Base-by-base conservation (phyloP, 2,113 vertebrate genomes). In the Emydocephalus ijimae region DNA sequence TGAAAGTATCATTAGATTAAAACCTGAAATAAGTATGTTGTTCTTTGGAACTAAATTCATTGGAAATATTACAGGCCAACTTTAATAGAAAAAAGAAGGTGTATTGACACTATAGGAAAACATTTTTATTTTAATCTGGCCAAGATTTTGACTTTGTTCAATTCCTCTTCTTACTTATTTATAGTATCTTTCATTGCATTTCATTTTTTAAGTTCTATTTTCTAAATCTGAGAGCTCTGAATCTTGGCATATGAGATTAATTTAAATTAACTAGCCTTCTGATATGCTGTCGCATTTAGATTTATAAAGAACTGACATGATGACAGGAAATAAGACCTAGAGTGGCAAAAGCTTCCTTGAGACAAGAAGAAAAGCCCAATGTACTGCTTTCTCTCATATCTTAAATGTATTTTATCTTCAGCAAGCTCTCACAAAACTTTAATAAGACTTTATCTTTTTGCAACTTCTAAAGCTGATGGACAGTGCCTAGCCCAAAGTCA, bases 261-360 rank as follows among this genome's bases (percentile, higher is more conserved):
- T 94, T 95, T 91, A 39, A 88, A 94, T 95, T 81, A 93, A 45
- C 48, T 91, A 89, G 90, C 88, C 88, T 94, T 91, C 12, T 85
- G 23, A 1, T 94, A 54, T 57, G 54, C 2, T 43, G 43, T 43
- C 43, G 29, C 20, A 48, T 89, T 91, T 85, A 39, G 52, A 91
- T 86, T 91, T 5, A 74, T 90, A 92, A 92, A 4, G 2, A 94
- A 90, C 92, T 94, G 87, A 9, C 55, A 85, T 21, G n/a, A 0
- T 21, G 56, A 48, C 1, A 93, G 34, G 4, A 1, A 56, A 89
- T 92, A 92, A 8, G 61, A 23, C 90, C 21, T 12, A 89, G 90
- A 90, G 43, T 2, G 18, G 93, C 87, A 4, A 9, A 93, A 93
- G 90, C 4, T 7, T 52, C 15, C 93, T 5, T 18, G 86, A 93